A percentile compares a stretch with the other conserved stretches of the same genome.
Conservation (phyloP, 2,797 vertebrate genomes). For the Gambelia wislizenii region DNA sequence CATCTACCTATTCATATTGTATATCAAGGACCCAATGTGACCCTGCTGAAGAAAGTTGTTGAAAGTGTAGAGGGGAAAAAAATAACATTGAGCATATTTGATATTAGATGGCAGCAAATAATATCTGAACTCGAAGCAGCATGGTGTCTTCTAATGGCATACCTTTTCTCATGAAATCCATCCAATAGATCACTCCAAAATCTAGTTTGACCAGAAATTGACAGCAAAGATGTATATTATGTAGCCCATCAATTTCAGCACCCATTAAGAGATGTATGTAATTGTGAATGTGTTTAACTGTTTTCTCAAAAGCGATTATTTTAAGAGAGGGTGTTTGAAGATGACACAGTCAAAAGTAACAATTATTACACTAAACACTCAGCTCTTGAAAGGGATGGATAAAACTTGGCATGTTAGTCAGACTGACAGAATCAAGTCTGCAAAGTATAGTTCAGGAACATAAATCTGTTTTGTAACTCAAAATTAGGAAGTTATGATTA, state of each 20-base stretch:
- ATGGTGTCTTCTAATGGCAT: background rate
- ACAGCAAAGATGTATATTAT: constrained; percentile 9
- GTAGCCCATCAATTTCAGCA: constrained; percentile 21
- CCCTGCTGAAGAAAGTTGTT: background rate
- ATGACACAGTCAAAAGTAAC: constrained; percentile 32
- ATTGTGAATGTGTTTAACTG: constrained; percentile 2
- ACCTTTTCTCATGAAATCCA: background rate
- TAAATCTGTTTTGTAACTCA: background rate
- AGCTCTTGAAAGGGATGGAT: constrained; percentile 1
- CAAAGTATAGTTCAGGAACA: background rate
- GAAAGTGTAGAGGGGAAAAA: background rate
- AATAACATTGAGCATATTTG: background rate
- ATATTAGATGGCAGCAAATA: background rate
- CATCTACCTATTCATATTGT: background rate
- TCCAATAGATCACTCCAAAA: constrained; percentile 7
- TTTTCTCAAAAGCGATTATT: constrained; percentile 36
- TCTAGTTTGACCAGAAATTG: constrained; percentile 7
- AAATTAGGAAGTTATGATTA: constrained; percentile 16
- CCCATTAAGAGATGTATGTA: constrained; percentile 31
- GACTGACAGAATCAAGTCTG: constrained; percentile 31
- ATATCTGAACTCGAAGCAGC: background rate
- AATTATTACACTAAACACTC: constrained; percentile 12
- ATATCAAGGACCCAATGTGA: background rate
- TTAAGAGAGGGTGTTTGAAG: background rate
- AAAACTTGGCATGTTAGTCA: background rate